phyloP scores from a whole-genome alignment of 2,888 invertebrate genomes.

The Stenchaetothrips biformis region DNA sequence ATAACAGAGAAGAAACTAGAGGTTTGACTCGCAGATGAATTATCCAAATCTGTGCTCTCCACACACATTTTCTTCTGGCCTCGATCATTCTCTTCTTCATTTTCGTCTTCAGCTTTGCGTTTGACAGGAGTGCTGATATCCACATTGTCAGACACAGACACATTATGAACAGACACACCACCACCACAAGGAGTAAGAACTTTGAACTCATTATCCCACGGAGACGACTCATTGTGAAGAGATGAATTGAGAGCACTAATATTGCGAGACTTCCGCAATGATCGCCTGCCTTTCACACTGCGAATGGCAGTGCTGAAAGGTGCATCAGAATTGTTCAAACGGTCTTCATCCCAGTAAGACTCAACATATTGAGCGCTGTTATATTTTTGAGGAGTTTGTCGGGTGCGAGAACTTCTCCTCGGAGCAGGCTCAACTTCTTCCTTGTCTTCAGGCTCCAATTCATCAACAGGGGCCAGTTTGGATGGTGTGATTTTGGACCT shows the following conservation, averaged over 20 bases:
- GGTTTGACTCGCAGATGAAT: background rate
- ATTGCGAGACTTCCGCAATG: background rate
- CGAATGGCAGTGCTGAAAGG: background rate
- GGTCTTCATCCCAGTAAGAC: background rate
- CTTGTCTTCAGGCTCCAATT: background rate
- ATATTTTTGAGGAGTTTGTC: slow-evolving; percentile 4
- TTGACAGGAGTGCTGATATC: background rate
- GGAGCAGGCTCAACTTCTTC: background rate
- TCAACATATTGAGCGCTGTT: background rate
- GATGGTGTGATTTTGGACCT: background rate
- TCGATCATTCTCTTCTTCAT: background rate
- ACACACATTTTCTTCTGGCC: slow-evolving; percentile 18
- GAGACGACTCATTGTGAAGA: slow-evolving; percentile 6
- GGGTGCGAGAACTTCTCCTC: background rate
- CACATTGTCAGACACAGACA: background rate
- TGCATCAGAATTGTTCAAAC: slow-evolving; percentile 3
- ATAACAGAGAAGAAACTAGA: slow-evolving; percentile 11
- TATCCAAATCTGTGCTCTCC: background rate
- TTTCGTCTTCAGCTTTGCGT: background rate
- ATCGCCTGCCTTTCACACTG: slow-evolving; percentile 4
- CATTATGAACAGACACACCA: background rate
- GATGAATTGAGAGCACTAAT: slow-evolving; percentile 1
- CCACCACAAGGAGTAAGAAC: background rate
- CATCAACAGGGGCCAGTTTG: background rate
- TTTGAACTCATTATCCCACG: slow-evolving; percentile 3